phyloP scores from a whole-genome alignment of 2,113 vertebrate species.

The Zapornia atra region DNA sequence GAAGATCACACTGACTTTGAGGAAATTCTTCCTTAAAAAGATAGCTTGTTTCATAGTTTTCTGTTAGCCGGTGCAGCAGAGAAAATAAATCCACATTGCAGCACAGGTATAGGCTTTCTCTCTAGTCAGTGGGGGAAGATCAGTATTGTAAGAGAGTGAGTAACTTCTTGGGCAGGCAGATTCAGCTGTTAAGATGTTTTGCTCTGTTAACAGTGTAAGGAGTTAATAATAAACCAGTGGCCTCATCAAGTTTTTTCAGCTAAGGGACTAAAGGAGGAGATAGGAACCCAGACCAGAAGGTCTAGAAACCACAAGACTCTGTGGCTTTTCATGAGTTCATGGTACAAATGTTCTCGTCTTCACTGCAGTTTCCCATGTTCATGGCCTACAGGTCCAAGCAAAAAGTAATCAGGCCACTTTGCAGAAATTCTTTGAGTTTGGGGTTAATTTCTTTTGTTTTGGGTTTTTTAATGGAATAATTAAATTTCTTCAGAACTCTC shows the following conservation, averaged over 20 bases:
- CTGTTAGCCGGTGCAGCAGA: not conserved
- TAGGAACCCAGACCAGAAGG: not conserved
- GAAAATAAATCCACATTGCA: not conserved
- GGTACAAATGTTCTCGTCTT: not conserved
- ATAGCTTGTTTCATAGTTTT: not conserved
- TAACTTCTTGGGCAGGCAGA: not conserved
- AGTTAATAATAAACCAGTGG: not conserved
- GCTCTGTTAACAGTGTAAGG: not conserved
- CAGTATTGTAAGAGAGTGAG: not conserved
- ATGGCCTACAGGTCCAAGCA: not conserved
- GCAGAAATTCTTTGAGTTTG: not conserved
- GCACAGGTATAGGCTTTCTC: not conserved
- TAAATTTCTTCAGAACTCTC: not conserved
- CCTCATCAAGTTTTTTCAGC: not conserved
- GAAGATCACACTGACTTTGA: not conserved
- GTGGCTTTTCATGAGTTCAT: not conserved
- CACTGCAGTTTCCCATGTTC: not conserved
- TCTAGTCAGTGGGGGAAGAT: not conserved
- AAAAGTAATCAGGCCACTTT: not conserved
- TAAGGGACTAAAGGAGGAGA: not conserved
- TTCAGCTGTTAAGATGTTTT: not conserved
- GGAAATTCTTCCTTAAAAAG: not conserved
- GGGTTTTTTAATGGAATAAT: not conserved
- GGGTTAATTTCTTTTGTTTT: no score
- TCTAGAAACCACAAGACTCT: not conserved